phyloP scores from a whole-genome alignment of 2,113 vertebrate species.

The Rhabdornis inornatus region DNA sequence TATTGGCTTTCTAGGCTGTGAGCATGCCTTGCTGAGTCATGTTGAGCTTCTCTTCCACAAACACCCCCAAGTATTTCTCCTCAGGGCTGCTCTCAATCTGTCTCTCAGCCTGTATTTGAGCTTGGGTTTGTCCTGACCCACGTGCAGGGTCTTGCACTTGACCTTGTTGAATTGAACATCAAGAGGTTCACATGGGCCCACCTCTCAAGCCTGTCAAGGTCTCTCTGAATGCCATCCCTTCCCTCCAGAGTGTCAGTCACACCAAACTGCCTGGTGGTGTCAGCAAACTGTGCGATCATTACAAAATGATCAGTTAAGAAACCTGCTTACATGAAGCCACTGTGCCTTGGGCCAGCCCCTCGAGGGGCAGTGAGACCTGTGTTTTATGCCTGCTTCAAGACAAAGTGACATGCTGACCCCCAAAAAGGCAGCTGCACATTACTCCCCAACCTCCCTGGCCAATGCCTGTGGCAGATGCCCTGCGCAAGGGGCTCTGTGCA shows the following conservation, averaged over 20 bases:
- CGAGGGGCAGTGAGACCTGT: neutral
- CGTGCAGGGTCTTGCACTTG: neutral
- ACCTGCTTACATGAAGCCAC: neutral
- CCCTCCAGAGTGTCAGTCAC: neutral
- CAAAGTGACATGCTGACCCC: fast-evolving
- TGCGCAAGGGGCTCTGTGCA: neutral
- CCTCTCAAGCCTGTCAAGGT: neutral
- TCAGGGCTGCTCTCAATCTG: neutral
- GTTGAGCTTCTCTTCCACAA: neutral
- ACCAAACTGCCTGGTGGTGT: neutral
- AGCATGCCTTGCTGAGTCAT: neutral
- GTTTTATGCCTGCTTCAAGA: neutral
- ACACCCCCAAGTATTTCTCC: neutral
- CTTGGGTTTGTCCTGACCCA: neutral
- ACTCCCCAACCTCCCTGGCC: neutral
- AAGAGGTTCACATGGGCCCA: neutral
- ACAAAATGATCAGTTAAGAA: neutral
- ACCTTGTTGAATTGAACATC: neutral
- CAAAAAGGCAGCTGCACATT: neutral
- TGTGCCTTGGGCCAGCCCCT: neutral
- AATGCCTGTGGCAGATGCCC: fast-evolving
- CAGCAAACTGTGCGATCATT: fast-evolving
- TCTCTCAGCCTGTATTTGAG: neutral
- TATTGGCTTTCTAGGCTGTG: neutral
- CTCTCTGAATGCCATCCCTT: neutral